Evolutionary conservation across 2,797 vertebrate genomes (phyloP).

Genomic region (Phoeniculus purpureus): DNA sequence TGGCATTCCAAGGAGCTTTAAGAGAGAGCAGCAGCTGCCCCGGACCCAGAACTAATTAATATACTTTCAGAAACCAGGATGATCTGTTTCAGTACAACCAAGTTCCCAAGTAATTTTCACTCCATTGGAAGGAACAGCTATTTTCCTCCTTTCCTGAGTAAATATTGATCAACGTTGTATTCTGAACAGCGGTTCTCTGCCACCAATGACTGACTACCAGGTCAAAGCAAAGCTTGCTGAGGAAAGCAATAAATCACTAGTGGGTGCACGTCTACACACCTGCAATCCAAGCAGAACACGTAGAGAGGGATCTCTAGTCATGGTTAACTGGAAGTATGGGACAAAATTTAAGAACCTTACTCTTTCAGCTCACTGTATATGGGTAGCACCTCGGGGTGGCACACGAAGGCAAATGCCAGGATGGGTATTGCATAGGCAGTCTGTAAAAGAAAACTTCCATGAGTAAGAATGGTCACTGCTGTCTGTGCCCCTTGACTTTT

Average conservation of each 20-base stretch:
- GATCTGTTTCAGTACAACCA: neutral
- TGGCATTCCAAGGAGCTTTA: neutral
- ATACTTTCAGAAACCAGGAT: slow-evolving; percentile 1
- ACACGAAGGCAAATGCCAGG: slow-evolving; percentile 96
- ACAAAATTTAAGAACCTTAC: slow-evolving; percentile 82
- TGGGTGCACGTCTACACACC: neutral
- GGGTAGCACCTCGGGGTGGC: slow-evolving; percentile 96
- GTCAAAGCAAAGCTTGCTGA: neutral
- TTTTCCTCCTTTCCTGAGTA: neutral
- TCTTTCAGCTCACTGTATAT: slow-evolving; percentile 99
- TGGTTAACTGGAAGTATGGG: slow-evolving; percentile 15
- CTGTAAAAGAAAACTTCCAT: slow-evolving; percentile 78
- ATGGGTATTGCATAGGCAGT: slow-evolving; percentile 96
- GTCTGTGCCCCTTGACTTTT: neutral
- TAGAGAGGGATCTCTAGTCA: neutral
- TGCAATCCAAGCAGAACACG: neutral
- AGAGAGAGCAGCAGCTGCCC: neutral
- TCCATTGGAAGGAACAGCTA: neutral
- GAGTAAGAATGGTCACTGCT: slow-evolving; percentile 20
- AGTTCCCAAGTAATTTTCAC: neutral
- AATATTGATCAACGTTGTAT: rapidly evolving
- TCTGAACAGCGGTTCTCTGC: neutral
- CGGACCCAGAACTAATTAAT: neutral
- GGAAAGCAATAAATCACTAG: neutral
- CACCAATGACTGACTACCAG: neutral